phyloP scores from a whole-genome alignment of 2,113 vertebrate genomes.

The Syrmaticus mikado region DNA sequence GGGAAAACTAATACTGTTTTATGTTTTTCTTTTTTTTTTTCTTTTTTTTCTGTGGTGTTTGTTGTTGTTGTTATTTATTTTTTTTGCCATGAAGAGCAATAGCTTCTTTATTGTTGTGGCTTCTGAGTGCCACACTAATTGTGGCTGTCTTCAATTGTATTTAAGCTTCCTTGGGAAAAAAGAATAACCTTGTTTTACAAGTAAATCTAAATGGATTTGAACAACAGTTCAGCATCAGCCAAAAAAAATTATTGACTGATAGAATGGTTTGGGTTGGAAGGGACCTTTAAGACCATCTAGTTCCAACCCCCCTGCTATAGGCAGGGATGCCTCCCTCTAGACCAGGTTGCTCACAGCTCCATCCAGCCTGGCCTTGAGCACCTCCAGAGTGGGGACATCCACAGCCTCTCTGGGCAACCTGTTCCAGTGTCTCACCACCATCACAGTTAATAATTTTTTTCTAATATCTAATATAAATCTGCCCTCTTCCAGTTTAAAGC shows the following conservation, averaged over 20 bases:
- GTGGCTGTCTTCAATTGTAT: background rate
- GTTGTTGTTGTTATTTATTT: background rate
- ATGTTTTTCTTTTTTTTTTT: background rate
- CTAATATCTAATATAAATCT: too few species aligned
- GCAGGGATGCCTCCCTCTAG: too few species aligned
- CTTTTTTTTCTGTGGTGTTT: background rate
- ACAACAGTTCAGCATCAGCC: background rate
- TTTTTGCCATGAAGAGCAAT: background rate
- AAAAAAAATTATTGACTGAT: background rate
- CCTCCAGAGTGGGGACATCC: too few species aligned
- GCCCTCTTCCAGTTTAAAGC: too few species aligned
- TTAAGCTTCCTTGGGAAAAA: background rate
- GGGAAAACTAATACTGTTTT: background rate
- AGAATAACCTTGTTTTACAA: background rate
- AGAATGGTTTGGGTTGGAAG: too few species aligned
- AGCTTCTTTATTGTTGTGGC: background rate
- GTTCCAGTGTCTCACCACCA: too few species aligned
- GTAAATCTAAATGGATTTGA: background rate
- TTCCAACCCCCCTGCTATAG: too few species aligned
- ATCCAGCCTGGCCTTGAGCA: too few species aligned
- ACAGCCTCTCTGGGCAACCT: too few species aligned
- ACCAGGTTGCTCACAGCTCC: too few species aligned
- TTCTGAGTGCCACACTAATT: background rate
- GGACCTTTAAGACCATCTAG: too few species aligned
- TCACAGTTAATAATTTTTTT: too few species aligned